These are phyloP conservation scores for Brachyhypopomus occidentalis DNA, from an alignment of 2,113 vertebrate genomes.

Conservation along the genomic window DNA sequence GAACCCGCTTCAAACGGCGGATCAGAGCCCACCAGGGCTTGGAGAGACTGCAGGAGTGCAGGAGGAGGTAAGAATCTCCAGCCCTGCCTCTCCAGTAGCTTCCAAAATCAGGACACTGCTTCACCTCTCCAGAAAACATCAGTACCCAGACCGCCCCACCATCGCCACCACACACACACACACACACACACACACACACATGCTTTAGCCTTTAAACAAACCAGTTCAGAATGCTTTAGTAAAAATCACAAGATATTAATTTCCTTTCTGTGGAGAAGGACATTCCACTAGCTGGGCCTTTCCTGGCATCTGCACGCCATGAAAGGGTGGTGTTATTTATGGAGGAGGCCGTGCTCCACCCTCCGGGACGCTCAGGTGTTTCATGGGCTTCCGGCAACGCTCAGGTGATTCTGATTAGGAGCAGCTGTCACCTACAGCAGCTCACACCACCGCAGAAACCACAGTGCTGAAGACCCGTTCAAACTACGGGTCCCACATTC, in stretches of 20 bases:
- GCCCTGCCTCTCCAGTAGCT: no score
- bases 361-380: slow-evolving; percentile 80
- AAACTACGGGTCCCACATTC: background rate
- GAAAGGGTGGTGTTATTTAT: slow-evolving; percentile 79
- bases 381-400: slow-evolving; percentile 79
- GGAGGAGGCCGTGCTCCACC: slow-evolving; percentile 44
- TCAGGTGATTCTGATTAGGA: slow-evolving; percentile 93
- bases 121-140: slow-evolving; percentile 84
- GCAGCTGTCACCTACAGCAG: slow-evolving; percentile 58
- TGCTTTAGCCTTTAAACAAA: slow-evolving; percentile 80
- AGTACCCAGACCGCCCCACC: slow-evolving; percentile 69
- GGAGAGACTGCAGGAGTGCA: slow-evolving; percentile 82
- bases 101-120: slow-evolving; percentile 77
- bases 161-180: background rate
- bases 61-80: slow-evolving; percentile 52
- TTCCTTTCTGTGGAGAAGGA: slow-evolving; percentile 84
- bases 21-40: slow-evolving; percentile 78
- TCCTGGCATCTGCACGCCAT: slow-evolving; percentile 96
- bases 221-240: slow-evolving; percentile 76
- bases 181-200: background rate
- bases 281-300: slow-evolving; percentile 84
- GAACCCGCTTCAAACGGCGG: slow-evolving; percentile 61
- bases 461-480: background rate
- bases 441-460: slow-evolving; percentile 37
- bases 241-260: slow-evolving; percentile 86